These are phyloP conservation scores for Dascyllus trimaculatus DNA, from an alignment of 2,113 vertebrate species.

Conservation along the genomic window DNA sequence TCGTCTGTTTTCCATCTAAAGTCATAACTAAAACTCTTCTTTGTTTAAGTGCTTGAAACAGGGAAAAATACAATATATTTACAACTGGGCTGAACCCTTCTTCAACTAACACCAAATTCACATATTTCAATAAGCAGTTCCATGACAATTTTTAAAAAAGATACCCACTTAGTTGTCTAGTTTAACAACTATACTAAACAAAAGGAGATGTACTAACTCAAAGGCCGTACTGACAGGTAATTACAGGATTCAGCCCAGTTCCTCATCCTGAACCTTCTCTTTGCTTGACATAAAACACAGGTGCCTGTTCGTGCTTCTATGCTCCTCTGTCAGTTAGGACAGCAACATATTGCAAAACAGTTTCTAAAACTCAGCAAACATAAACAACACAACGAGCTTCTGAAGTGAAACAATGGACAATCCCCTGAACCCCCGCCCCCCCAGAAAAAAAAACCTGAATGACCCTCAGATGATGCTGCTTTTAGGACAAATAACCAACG, in stretches of 20 bases:
- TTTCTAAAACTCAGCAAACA: constrained; percentile 61
- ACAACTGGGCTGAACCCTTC: constrained; percentile 62
- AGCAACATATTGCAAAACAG: constrained; percentile 55
- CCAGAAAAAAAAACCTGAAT: constrained; percentile 69
- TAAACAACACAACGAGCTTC: constrained; percentile 62
- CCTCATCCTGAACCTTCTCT: constrained; percentile 52
- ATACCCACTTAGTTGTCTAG: neutral
- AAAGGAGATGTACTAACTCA: neutral
- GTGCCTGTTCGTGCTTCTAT: constrained; percentile 80
- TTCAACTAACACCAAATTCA: constrained; percentile 21
- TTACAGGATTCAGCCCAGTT: constrained; percentile 56
- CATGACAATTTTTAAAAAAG: neutral
- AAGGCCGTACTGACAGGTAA: neutral
- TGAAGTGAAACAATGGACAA: constrained; percentile 75
- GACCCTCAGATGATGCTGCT: constrained; percentile 76
- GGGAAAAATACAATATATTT: constrained; percentile 53
- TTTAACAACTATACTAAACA: constrained; percentile 18
- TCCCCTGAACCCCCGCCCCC: constrained; percentile 31
- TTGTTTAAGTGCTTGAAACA: constrained; percentile 65
- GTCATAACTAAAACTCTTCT: constrained; percentile 34
- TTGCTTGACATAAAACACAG: constrained; percentile 81
- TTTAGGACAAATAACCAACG: constrained; percentile 73
- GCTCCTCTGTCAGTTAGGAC: constrained; percentile 61
- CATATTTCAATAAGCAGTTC: neutral
- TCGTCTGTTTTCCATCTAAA: constrained; percentile 66